These are phyloP conservation scores for Pitta sordida DNA, from an alignment of 2,113 vertebrate species.

Conservation along the genomic window DNA sequence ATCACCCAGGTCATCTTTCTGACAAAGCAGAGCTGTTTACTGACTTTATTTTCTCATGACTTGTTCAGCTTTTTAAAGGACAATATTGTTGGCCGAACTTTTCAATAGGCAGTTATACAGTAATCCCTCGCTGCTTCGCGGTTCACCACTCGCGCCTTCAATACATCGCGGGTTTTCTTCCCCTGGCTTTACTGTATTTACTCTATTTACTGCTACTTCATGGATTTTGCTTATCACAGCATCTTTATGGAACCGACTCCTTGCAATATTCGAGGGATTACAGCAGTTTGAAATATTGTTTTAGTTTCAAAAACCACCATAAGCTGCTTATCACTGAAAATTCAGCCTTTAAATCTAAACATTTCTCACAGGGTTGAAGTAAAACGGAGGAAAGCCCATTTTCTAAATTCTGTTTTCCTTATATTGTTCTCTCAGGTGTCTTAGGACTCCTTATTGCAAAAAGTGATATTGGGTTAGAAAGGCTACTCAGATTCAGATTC, in stretches of 20 bases:
- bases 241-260: no score
- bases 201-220: no score
- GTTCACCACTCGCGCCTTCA: no score
- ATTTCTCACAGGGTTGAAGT: not conserved
- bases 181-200: no score
- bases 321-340: not conserved
- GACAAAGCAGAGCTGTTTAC: not conserved
- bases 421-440: not conserved
- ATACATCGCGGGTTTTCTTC: no score
- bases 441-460: not conserved
- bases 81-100: not conserved
- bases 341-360: not conserved
- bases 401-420: not conserved
- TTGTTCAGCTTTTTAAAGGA: not conserved
- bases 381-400: not conserved
- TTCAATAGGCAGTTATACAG: no score
- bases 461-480: not conserved
- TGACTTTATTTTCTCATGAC: not conserved
- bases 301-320: not conserved
- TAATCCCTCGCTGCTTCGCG: no score
- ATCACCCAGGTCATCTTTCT: not conserved
- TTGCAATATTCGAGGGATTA: no score
- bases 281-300: no score
- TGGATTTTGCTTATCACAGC: no score
- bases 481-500: not conserved